phyloP scores from a whole-genome alignment of 1,140 invertebrate species.

The Neelides sp. region DNA sequence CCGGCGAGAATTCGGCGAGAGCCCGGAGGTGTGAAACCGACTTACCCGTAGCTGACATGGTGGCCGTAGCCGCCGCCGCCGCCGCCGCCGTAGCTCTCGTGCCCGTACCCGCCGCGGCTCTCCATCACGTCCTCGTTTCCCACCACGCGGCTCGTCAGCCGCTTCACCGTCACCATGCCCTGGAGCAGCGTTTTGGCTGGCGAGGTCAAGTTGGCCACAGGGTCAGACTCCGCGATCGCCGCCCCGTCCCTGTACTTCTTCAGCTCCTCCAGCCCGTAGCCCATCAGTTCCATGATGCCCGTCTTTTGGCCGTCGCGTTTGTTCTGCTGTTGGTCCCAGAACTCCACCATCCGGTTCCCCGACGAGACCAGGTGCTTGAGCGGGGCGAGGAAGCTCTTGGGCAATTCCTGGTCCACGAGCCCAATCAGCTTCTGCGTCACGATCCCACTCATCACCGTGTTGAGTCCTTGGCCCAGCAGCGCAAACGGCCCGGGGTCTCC shows the following conservation, averaged over 20 bases:
- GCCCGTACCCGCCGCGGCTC: slow-evolving; percentile 21
- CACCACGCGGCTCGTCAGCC: slow-evolving; percentile 28
- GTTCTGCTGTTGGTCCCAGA: slow-evolving; percentile 25
- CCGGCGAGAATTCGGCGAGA: background rate
- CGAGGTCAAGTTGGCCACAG: slow-evolving; percentile 20
- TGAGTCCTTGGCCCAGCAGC: slow-evolving; percentile 28
- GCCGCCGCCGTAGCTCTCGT: slow-evolving; percentile 16
- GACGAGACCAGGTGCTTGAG: slow-evolving; percentile 29
- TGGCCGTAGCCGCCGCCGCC: slow-evolving; percentile 23
- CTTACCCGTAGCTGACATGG: slow-evolving; percentile 30
- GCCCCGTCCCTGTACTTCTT: slow-evolving; percentile 28
- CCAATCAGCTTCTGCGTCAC: slow-evolving; percentile 27
- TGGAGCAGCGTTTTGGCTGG: slow-evolving; percentile 28
- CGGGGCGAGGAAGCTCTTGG: slow-evolving; percentile 23
- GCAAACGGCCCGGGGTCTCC: background rate
- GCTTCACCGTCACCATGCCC: slow-evolving; percentile 29
- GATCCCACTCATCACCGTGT: slow-evolving; percentile 22
- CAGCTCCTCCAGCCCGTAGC: slow-evolving; percentile 28
- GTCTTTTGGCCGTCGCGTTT: slow-evolving; percentile 26
- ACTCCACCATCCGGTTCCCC: slow-evolving; percentile 29
- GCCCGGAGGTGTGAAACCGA: background rate
- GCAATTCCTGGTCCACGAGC: slow-evolving; percentile 28
- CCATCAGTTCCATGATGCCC: slow-evolving; percentile 28
- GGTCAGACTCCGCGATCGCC: slow-evolving; percentile 17
- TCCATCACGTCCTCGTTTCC: slow-evolving; percentile 19